Base-by-base conservation (phyloP, 1,140 invertebrate species). In the Sipha flava region DNA sequence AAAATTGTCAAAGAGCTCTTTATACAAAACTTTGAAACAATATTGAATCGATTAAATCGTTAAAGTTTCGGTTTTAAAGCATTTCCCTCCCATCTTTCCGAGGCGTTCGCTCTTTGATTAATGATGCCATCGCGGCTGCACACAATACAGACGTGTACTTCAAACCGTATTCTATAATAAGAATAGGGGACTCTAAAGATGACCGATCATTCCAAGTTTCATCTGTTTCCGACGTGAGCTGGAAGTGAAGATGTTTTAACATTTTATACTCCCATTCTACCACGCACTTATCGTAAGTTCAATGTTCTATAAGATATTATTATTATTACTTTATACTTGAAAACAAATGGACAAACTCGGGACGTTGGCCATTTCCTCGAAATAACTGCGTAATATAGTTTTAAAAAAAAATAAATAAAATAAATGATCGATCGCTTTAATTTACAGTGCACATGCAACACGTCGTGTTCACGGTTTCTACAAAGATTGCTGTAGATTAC, bases 11-110 rank as follows among this genome's bases (percentile, higher is more conserved):
- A 57, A 59, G 37, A 49, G 34, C 34, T 72, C 26, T 70, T 70
- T 7, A 29, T 23, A 16, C 21, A 10, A 59, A 77, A 77, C 52
- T 77, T 59, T 40, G 73, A 59, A 77, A 77, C 52, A 40, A 77
- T 54, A 54, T 54, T 57, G 52, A 77, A 59, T 75, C 70, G 49
- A 75, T 54, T 75, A 75, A 75, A 75, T 43, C 52, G 73, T 77
- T 77, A 77, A 59, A 77, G 31, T 77, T 77, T 77, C 21, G 21
- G n/a, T 7, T 21, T 34, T 26, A 14, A 52, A 21, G 73, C 59
- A 26, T 18, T 43, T 23, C 59, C 57, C 14, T 59, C 23, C 14
- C 12, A 4, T 59, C 6, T 52, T 21, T 21, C 43, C 34, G 49
- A 23, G 49, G 31, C 70, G 29, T 77, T 59, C 6, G 40, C 23